Conservation (phyloP, 1,140 invertebrate species). For the Calycopis cecrops region DNA sequence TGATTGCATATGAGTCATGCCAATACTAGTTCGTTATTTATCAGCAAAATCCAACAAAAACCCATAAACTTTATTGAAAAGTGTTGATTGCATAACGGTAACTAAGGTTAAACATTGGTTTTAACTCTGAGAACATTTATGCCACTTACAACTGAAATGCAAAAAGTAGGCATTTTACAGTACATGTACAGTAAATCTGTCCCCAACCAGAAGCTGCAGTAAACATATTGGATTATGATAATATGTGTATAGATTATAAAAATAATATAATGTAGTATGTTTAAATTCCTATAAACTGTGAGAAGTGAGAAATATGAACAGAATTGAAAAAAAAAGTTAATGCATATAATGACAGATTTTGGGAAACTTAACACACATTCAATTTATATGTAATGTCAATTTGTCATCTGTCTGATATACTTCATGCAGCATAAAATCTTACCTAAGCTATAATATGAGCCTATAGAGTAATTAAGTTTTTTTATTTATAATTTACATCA, state of each 20-base stretch:
- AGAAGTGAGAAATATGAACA: constrained; percentile 1
- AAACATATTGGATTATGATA: background rate
- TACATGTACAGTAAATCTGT: background rate
- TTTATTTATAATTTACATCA: no score
- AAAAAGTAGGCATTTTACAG: background rate
- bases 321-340: background rate
- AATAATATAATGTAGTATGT: background rate
- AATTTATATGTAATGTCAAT: no score
- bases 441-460: no score
- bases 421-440: no score
- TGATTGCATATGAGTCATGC: constrained; percentile 47
- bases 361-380: no score
- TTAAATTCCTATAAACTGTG: background rate
- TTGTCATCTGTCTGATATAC: no score
- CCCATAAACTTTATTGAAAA: constrained; percentile 69
- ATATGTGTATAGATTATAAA: background rate
- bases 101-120: constrained; percentile 43
- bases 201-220: background rate
- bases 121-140: constrained; percentile 51
- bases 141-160: constrained; percentile 26
- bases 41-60: constrained; percentile 43
- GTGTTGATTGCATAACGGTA: constrained; percentile 69
- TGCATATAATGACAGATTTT: background rate
- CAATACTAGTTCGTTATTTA: constrained; percentile 35
- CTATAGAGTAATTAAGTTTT: no score